phyloP scores from a whole-genome alignment of 2,888 invertebrate species.

The Chrysolina oricalcia region DNA sequence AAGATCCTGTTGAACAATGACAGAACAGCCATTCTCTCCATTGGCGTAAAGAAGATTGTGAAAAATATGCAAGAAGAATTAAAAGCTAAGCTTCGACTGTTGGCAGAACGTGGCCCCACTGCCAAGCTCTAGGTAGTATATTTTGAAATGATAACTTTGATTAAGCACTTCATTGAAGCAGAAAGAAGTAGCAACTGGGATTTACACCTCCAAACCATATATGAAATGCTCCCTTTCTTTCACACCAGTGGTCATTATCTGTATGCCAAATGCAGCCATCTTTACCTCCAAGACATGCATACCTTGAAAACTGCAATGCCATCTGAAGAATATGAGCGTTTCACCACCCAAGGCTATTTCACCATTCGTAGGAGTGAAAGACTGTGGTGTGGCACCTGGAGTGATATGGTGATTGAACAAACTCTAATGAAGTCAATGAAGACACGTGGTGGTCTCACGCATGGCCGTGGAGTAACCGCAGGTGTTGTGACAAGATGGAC shows the following conservation, averaged over 20 bases:
- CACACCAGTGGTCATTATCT: constrained; percentile 32
- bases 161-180: constrained; percentile 17
- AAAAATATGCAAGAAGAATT: constrained; percentile 8
- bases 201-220: constrained; percentile 20
- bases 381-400: constrained; percentile 25
- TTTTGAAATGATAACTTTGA: constrained; percentile 11
- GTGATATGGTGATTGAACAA: constrained; percentile 20
- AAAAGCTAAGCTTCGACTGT: background rate
- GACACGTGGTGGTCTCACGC: background rate
- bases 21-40: constrained; percentile 8
- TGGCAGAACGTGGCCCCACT: background rate
- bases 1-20: constrained; percentile 12
- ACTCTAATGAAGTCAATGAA: constrained; percentile 13
- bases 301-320: constrained; percentile 25
- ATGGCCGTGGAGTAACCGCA: background rate
- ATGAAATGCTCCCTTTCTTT: constrained; percentile 25
- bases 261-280: constrained; percentile 19
- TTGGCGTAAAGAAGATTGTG: background rate
- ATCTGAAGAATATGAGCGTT: constrained; percentile 18
- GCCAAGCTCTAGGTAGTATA: background rate
- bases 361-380: constrained; percentile 16
- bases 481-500: background rate
- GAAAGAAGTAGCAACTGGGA: constrained; percentile 25
- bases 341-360: constrained; percentile 4
- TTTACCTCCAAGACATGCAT: no score